A percentile compares a stretch with the other conserved stretches of the same genome.
Conservation (phyloP, 2,888 invertebrate species). For the Muscina levida region DNA sequence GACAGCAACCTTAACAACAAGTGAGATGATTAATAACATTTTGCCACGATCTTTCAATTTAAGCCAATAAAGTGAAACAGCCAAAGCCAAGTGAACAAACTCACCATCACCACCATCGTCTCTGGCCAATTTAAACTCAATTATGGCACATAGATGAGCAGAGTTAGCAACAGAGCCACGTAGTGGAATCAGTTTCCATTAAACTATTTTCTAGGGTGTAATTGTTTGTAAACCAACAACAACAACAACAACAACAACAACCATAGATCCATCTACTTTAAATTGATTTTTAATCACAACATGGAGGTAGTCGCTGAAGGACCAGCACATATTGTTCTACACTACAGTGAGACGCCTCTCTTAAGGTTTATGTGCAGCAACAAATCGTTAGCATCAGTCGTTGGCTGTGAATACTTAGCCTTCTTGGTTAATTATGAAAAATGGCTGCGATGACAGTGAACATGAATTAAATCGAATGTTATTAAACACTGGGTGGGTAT, state of each 20-base stretch:
- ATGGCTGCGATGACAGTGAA: slow-evolving; percentile 73
- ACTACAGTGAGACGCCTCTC: slow-evolving; percentile 53
- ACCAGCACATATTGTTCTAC: background rate
- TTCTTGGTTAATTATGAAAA: slow-evolving; percentile 74
- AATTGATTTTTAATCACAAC: slow-evolving; percentile 67
- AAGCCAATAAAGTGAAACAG: slow-evolving; percentile 4
- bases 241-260: background rate
- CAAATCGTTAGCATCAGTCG: slow-evolving; percentile 41
- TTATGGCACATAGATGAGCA: no score
- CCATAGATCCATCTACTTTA: slow-evolving; percentile 59
- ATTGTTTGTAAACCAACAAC: slow-evolving; percentile 60
- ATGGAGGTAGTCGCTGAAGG: background rate
- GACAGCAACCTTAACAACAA: slow-evolving; percentile 68
- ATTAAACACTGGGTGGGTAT: slow-evolving; percentile 72
- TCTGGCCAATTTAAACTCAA: slow-evolving; percentile 5
- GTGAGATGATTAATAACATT: slow-evolving; percentile 79
- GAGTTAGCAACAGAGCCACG: background rate
- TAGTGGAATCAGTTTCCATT: slow-evolving; percentile 31
- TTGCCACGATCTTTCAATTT: slow-evolving; percentile 74
- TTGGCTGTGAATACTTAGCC: slow-evolving; percentile 32
- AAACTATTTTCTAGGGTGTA: slow-evolving; percentile 46
- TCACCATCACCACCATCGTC: background rate
- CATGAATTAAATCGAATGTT: slow-evolving; percentile 75
- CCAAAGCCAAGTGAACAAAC: background rate
- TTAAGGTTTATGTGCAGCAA: background rate